Percentiles rank a stretch among this genome's conserved stretches.
Evolutionary conservation across 2,113 vertebrate species (phyloP).

Genomic region (Suricata suricatta): DNA sequence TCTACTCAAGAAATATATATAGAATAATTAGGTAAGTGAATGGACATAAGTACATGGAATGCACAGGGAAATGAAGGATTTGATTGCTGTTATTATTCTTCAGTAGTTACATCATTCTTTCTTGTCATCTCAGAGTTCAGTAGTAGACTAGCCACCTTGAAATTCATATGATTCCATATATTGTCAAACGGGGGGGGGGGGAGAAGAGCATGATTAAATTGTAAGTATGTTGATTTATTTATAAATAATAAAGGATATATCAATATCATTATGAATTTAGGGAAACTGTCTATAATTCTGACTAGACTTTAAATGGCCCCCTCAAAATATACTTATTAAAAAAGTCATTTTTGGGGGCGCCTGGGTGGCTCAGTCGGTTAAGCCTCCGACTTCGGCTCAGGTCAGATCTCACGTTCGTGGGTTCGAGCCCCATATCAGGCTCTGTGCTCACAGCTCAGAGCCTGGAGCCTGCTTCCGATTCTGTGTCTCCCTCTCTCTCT

Average conservation of each 20-base stretch:
- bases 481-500: too few relatives aligned
- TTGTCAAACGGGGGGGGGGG: background rate
- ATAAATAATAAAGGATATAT: background rate
- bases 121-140: background rate
- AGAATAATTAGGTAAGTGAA: background rate
- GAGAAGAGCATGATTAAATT: background rate
- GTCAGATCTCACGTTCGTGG: too few relatives aligned
- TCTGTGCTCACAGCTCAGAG: too few relatives aligned
- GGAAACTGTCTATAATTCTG: background rate
- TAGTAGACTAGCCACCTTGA: background rate
- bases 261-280: background rate
- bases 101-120: background rate
- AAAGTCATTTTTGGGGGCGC: conserved; percentile 22
- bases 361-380: too few relatives aligned
- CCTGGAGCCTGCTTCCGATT: too few relatives aligned
- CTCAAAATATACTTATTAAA: background rate
- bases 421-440: too few relatives aligned
- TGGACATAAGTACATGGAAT: background rate
- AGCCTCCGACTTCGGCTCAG: too few relatives aligned
- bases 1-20: background rate
- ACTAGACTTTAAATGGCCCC: background rate
- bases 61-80: background rate
- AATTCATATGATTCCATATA: background rate
- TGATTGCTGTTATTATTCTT: background rate
- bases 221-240: background rate